Evolutionary conservation across 2,113 vertebrate genomes (phyloP), one percentile per base, ranked within the genome.

Genomic region (Perca schrenkii): DNA sequence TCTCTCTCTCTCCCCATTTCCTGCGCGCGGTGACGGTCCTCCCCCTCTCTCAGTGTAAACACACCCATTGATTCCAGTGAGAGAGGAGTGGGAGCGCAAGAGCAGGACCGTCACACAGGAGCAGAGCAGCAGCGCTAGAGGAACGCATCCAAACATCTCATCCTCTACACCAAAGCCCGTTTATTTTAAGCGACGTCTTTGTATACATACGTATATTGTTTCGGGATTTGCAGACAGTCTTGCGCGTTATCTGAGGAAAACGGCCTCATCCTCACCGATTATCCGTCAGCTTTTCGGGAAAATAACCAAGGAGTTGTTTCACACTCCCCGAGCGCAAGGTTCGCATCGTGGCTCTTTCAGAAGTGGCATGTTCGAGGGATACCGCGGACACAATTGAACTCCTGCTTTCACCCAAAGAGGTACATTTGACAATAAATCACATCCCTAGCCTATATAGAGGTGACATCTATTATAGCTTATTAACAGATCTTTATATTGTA

Each of bases 351-450:
- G 92, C 93, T 91, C 85, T 92, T 13, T 85, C 80, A 87, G 68
- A 74, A 90, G 88, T 84, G 94, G 93, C 90, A 95, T 95, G 95
- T 88, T 89, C 85, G 89, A 91, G 85, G 85, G 79, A 75, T 71
- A 74, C 89, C 47, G 80, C 88, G 86, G 89, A 86, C 90, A 74
- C 79, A 72, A 71, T 84, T 94, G 94, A 95, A 93, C 89, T 94
- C 93, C 92, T 93, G 84, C 91, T 94, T 92, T 93, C 86, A 88
- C 90, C 86, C 84, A 91, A 94, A 94, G 93, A 94, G 95, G 95
- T 95, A 93, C 49, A 34, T 25, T 2, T 47, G 40, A 31, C 19
- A 16, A 1, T 16, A 43, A 53, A 68, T 53, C 12, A 28, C 28
- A 34, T 25, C 7, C 4, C 0, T 63, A 6, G 1, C 2, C 7